phyloP scores from a whole-genome alignment of 1,140 invertebrate genomes.

The Bradynema listronoti region DNA sequence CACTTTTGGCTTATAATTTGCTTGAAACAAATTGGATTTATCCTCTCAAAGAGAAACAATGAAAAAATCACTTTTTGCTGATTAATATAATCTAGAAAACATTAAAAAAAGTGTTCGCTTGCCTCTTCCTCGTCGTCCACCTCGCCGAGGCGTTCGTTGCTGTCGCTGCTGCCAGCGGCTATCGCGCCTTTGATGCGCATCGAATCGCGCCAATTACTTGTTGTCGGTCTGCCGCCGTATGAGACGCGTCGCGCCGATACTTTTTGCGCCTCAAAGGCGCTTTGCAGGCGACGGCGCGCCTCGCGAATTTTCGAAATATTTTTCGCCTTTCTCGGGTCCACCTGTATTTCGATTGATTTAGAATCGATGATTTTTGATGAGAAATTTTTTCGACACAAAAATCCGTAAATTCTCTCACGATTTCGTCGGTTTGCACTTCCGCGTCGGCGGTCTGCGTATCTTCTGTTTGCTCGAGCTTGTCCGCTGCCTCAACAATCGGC shows the following conservation, averaged over 20 bases:
- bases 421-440: constrained; percentile 42
- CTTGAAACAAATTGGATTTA: too few relatives aligned
- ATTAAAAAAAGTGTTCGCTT: too few relatives aligned
- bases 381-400: constrained; percentile 28
- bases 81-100: too few relatives aligned
- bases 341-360: neutral
- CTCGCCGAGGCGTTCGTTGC: too few relatives aligned
- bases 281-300: constrained; percentile 11
- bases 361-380: constrained; percentile 22
- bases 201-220: neutral
- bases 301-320: neutral
- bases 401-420: constrained; percentile 21
- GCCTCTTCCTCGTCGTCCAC: too few relatives aligned
- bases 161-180: too few relatives aligned
- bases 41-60: too few relatives aligned
- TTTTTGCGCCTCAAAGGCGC: constrained; percentile 1
- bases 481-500: constrained; percentile 50
- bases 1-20: too few relatives aligned
- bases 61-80: too few relatives aligned
- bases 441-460: constrained; percentile 34
- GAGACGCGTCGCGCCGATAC: neutral
- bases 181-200: too few relatives aligned
- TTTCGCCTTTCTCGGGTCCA: neutral
- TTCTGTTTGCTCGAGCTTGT: constrained; percentile 49
- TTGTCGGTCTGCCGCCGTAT: neutral